Base-by-base conservation (phyloP, 2,888 invertebrate genomes). In the Phyto melanocephala region DNA sequence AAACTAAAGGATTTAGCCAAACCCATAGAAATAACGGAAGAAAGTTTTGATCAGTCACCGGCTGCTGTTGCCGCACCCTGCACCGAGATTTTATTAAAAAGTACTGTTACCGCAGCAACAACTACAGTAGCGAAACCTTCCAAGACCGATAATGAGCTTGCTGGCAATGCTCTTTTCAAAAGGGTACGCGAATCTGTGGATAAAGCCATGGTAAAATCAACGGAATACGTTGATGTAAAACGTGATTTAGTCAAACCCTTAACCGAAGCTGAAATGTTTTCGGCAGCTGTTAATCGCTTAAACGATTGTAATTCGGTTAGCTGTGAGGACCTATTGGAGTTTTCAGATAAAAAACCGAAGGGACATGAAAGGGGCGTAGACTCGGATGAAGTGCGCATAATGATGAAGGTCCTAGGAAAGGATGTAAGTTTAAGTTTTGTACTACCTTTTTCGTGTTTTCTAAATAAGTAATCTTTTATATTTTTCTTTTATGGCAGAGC, bases 361-460 rank as follows among this genome's bases (percentile, higher is more conserved):
- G 96, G 96, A 0, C 93, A 95, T 52, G 96, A 96, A 60, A 93
- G 96, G 5, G 96, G 97, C 13, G 94, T 95, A 13, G 97, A 97
- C 89, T 96, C 96, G 0, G 98, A 98, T 88, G 97, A 98, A 93
- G 97, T 97, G 47, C 93, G 97, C 85, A 95, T 97, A 47, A 97
- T 98, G 96, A 93, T 94, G 87, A 98, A 97, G 92, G 96, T 98
- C 20, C 93, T 98, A 56, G 95, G 95, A 82, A 92, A 94, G 86
- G 93, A 95, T 92, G 95, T 95, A 87, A 92, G 92, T 91, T 15
- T 28, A 8, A 7, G 4, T 45, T 35, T 15, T 37, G 45, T 3
- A n/a, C n/a, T n/a, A n/a, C n/a, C n/a, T n/a, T n/a, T n/a, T n/a
- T n/a, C n/a, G n/a, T n/a, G n/a, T n/a, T 28, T 56, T 20, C 47